A percentile compares a stretch with the other conserved stretches of the same genome.
phyloP scores from a whole-genome alignment of 2,888 invertebrate species.

The Thymelicus lineola region DNA sequence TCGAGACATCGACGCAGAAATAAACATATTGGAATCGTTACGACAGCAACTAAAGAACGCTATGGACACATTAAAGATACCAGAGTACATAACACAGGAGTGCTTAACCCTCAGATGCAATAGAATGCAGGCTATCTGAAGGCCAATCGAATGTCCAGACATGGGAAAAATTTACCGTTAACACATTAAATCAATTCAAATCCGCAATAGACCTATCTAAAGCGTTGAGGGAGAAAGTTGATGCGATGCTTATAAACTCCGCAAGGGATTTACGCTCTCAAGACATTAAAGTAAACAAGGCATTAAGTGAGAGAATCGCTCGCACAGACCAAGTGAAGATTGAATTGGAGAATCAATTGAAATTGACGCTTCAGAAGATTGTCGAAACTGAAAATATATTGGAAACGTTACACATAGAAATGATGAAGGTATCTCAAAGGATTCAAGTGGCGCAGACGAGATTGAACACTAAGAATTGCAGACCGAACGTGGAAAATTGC shows the following conservation, averaged over 20 bases:
- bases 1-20: conserved; percentile 73
- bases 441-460: conserved; percentile 78
- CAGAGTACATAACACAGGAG: conserved; percentile 85
- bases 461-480: conserved; percentile 69
- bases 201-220: conserved; percentile 89
- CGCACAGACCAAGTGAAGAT: conserved; percentile 90
- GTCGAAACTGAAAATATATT: conserved; percentile 75
- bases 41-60: conserved; percentile 79
- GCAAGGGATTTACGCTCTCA: conserved; percentile 92
- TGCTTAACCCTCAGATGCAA: conserved; percentile 88
- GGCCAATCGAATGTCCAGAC: conserved; percentile 93
- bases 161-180: conserved; percentile 93
- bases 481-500: conserved; percentile 77
- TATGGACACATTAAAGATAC: conserved; percentile 67
- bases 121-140: conserved; percentile 90
- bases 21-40: conserved; percentile 63
- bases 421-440: conserved; percentile 71
- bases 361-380: conserved; percentile 75
- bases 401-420: conserved; percentile 72
- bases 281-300: conserved; percentile 91
- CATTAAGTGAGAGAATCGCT: conserved; percentile 89
- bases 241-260: conserved; percentile 90
- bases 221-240: conserved; percentile 88
- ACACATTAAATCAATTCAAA: conserved; percentile 90
- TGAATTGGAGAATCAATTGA: conserved; percentile 88